Evolutionary conservation across 1,140 invertebrate species (phyloP).

Genomic region (Pristionchus pacificus): DNA sequence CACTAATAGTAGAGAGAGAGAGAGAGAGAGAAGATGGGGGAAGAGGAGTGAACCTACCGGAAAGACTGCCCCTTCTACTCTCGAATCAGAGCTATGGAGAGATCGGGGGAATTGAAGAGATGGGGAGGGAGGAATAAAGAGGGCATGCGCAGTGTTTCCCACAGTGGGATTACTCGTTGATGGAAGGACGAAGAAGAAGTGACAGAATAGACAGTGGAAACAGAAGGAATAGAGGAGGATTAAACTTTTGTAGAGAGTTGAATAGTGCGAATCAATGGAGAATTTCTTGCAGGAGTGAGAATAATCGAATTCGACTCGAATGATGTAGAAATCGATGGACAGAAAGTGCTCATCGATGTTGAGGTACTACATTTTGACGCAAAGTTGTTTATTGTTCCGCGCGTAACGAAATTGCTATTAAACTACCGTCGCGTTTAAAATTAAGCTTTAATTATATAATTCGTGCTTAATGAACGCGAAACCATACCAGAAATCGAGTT

Average conservation of each 20-base stretch:
- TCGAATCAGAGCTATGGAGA: neutral
- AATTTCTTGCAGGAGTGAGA: conserved; percentile 24
- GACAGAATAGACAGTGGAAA: neutral
- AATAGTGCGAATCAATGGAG: too few relatives aligned
- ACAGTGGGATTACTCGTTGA: too few relatives aligned
- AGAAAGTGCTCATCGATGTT: neutral
- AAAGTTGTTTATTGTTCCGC: too few relatives aligned
- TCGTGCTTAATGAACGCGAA: too few relatives aligned
- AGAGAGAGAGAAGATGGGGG: neutral
- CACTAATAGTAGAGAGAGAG: neutral
- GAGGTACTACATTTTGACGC: neutral
- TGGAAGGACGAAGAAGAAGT: neutral
- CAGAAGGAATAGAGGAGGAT: too few relatives aligned
- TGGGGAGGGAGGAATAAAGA: too few relatives aligned
- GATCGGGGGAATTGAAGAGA: neutral
- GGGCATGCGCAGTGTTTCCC: too few relatives aligned
- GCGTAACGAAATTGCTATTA: too few relatives aligned
- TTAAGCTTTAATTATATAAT: too few relatives aligned
- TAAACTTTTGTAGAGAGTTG: too few relatives aligned
- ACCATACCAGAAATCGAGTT: too few relatives aligned
- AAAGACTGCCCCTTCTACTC: neutral
- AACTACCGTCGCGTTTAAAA: too few relatives aligned
- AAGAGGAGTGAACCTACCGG: neutral
- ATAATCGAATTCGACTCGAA: conserved; percentile 25
- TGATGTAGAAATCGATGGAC: conserved; percentile 3